Conservation (phyloP, 2,113 vertebrate genomes). For the Microtus pennsylvanicus region DNA sequence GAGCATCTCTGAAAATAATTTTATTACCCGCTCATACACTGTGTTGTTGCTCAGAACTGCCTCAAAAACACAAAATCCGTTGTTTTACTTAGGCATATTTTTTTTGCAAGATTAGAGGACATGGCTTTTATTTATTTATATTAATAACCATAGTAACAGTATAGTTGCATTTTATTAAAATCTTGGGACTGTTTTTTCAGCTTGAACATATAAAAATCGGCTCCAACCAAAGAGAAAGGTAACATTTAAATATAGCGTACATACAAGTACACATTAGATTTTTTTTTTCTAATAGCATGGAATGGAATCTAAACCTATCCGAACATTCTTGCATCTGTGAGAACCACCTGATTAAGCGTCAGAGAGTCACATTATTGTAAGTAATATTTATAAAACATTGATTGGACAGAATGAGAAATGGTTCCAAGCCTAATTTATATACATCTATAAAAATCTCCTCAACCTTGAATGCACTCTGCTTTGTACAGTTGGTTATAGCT, state of each 20-base stretch:
- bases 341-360: constrained; percentile 33
- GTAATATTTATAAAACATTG: constrained; percentile 83
- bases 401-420: constrained; percentile 83
- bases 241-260: constrained; percentile 1
- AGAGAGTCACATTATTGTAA: constrained; percentile 76
- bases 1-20: constrained; percentile 93
- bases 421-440: constrained; percentile 79
- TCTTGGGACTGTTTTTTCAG: constrained; percentile 13
- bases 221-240: constrained; percentile 64
- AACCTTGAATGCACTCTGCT: constrained; percentile 77
- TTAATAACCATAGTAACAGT: constrained; percentile 49
- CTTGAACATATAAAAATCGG: constrained; percentile 40
- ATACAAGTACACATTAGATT: neutral
- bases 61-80: constrained; percentile 80
- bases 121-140: constrained; percentile 54
- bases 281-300: neutral
- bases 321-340: neutral
- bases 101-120: constrained; percentile 65
- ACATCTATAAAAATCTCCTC: constrained; percentile 64
- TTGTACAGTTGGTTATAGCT: constrained; percentile 79
- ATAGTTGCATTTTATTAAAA: constrained; percentile 57
- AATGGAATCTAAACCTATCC: neutral
- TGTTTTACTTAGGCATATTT: constrained; percentile 73
- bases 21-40: constrained; percentile 87
- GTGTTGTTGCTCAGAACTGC: constrained; percentile 86